Evolutionary conservation across 2,113 vertebrate species (phyloP), one percentile per base, ranked within the genome.

Genomic region (Esox niger): DNA sequence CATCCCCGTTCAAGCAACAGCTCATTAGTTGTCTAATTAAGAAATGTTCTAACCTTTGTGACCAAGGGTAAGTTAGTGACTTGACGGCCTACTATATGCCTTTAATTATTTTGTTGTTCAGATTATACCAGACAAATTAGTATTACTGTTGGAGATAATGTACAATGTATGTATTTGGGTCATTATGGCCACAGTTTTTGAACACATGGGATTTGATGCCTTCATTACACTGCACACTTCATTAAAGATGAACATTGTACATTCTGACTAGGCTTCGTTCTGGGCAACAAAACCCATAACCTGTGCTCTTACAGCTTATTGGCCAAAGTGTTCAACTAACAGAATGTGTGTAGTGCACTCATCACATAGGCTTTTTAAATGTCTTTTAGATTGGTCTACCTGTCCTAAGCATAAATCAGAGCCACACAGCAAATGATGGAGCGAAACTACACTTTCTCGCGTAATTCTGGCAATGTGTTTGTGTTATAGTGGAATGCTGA

Each of bases 401-500:
- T 84, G 87, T 88, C 85, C 82, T 86, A 76, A 72, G 64, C 56
- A 57, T 31, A 55, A 74, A 75, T 56, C 67, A 67, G 80, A 49
- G 64, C 66, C 30, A 31, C 27, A 78, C 75, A 74, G 62, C 73
- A 77, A 87, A 71, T 83, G 78, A 79, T 69, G 72, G 9, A 73
- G 43, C 67, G 60, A 67, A 76, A 65, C 64, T 61, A 78, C 64
- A 73, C 27, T 86, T 79, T 80, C 80, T 78, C 84, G 82, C 84
- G 78, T 84, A 79, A 81, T 87, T 88, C 84, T 83, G 80, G 78
- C 78, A 77, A 76, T 86, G 20, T 57, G 82, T 86, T 82, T 77
- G 84, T 86, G 88, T 90, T 86, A 88, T 88, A 89, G 88, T 91
- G 90, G 85, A 91, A 87, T 89, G 89, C 87, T 64, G 72, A 71